Evolutionary conservation across 1,140 invertebrate species (phyloP), one percentile per base, ranked within the genome.

Genomic region (Neelides sp.): DNA sequence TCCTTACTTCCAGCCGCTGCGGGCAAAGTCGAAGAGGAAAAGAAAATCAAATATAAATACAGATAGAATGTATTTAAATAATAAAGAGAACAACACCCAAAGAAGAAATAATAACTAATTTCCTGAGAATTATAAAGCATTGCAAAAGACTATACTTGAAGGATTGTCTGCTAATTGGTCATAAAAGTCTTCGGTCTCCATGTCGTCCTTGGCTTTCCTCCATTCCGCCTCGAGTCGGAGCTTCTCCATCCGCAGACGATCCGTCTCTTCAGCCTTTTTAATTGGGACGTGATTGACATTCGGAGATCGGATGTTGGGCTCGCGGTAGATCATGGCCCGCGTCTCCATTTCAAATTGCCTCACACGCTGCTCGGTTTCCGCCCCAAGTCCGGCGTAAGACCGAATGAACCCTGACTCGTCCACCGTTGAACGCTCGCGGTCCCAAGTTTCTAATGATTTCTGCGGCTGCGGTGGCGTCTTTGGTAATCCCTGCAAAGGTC

Each of bases 321-420:
- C 74, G 41, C 75, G 65, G 28, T 76, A 71, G n/a, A 83, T 61
- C 69, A 80, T 76, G 15, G 78, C 79, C 57, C 77, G 72, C 0
- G 80, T 78, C 64, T 83, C 81, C 61, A 79, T 70, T 61, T 83
- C 81, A 63, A 83, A 82, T 57, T 77, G 75, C 52, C 69, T 71
- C 39, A 82, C 76, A 52, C 79, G 66, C 58, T 79, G 77, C 61
- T 78, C 74, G 1, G 76, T 78, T 20, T 48, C 58, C 32, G 54
- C 54, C 17, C 52, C 45, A 17, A 60, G 35, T n/a, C 50, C 50
- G 10, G 58, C 55, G 22, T 60, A 60, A 3, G 58, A 60, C 1
- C 54, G 48, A 36, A 60, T 60, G 2, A 52, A 45, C 28, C 58
- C 58, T 17, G 44, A 30, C 15, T 60, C 58, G 46, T 60, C 58